Conservation (phyloP, 2,888 invertebrate species). For the Prionchulus punctatus region DNA sequence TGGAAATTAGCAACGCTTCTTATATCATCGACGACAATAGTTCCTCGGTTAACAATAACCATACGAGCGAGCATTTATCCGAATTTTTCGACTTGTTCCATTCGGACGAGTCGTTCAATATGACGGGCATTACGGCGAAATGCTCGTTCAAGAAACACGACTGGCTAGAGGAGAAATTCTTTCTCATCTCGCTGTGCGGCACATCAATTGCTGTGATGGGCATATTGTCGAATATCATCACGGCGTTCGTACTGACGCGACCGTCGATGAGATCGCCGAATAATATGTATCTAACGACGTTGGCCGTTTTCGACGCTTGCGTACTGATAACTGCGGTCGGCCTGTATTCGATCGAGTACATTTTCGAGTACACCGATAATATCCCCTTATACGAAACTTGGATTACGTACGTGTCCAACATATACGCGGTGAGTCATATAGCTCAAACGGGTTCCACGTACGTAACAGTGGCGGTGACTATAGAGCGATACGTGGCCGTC, state of each 20-base stretch:
- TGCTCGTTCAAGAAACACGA: constrained; percentile 1
- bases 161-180: constrained; percentile 8
- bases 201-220: constrained; percentile 65
- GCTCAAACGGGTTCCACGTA: constrained; percentile 19
- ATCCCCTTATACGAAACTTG: constrained; percentile 2
- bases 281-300: constrained; percentile 76
- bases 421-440: constrained; percentile 25
- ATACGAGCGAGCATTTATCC: no score
- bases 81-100: no score
- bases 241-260: constrained; percentile 69
- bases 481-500: constrained; percentile 26
- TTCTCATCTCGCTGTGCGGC: constrained; percentile 22
- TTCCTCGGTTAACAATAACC: no score
- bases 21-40: no score
- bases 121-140: no score
- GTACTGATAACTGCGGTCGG: constrained; percentile 62
- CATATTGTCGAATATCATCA: constrained; percentile 70
- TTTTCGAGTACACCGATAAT: constrained; percentile 60
- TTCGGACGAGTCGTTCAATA: no score
- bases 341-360: constrained; percentile 68
- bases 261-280: constrained; percentile 91
- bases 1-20: no score
- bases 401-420: constrained; percentile 5
- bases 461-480: constrained; percentile 22
- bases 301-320: constrained; percentile 80